Base-by-base conservation (phyloP, 1,140 invertebrate genomes). In the Caenorhabditis briggsae region DNA sequence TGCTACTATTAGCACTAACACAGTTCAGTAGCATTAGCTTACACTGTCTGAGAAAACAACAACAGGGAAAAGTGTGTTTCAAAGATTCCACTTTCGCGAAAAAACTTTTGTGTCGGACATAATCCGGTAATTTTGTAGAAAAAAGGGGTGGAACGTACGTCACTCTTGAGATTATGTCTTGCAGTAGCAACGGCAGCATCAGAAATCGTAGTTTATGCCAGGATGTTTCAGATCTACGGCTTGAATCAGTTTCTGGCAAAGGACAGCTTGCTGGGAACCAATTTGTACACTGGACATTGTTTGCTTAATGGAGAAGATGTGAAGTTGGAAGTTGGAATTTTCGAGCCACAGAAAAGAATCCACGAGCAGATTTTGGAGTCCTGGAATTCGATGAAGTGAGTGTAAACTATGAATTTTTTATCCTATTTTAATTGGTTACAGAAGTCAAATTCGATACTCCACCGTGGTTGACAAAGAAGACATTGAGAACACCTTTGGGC, bases 241-340 rank as follows among this genome's bases (percentile, higher is more conserved):
- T 83, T 88, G 43, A 83, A 88, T 53, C 88, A 88, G 83, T 88
- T 88, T 53, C 48, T 88, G 6, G 50, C 88, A 43, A 74, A 48
- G 7, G 46, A 33, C 43, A 89, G 82, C 20, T 46, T 82, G 41
- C 20, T 88, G 12, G 88, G 86, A 41, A 46, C 86, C 18, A 84
- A 83, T 83, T 61, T 87, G 7, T 84, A 88, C 70, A 59, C 84
- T 23, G 86, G 82, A 58, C 48, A 87, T 25, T 87, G 86, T 43
- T 70, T 88, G 2, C 82, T 85, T n/a, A 82, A 87, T 16, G 88
- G 88, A 53, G 64, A 85, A 16, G 88, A 88, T 74, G 83, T 88
- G 41, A 84, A 82, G n/a, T 25, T 88, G 64, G 83, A 88, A 64
- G 82, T 85, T 8, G 83, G 83, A 23, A n/a, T 83, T 59, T 83